Conservation (phyloP, 1,140 invertebrate genomes). For the Sarcophaga bullata region DNA sequence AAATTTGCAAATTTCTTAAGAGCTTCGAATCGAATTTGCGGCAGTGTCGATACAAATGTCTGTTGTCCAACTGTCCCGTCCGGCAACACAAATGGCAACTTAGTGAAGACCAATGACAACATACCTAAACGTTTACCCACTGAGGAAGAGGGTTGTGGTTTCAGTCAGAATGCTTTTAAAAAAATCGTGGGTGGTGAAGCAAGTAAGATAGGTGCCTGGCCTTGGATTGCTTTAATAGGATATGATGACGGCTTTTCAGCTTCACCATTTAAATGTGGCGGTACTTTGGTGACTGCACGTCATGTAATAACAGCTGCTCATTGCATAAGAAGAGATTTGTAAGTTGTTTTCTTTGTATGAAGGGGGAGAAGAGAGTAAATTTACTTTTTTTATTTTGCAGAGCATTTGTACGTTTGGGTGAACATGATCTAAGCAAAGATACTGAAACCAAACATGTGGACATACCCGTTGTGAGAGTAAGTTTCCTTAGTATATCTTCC, state of each 20-base stretch:
- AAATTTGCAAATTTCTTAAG: constrained; percentile 52
- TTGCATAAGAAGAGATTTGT: constrained; percentile 57
- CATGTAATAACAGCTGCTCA: constrained; percentile 62
- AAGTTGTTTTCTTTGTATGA: constrained; percentile 42
- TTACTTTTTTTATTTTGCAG: constrained; percentile 33
- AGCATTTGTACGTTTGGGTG: constrained; percentile 58
- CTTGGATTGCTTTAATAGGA: constrained; percentile 60
- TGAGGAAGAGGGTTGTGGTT: constrained; percentile 62
- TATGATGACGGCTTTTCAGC: constrained; percentile 54
- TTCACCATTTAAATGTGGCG: constrained; percentile 60
- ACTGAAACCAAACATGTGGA: constrained; percentile 56
- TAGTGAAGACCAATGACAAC: constrained; percentile 44
- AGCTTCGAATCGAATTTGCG: constrained; percentile 54
- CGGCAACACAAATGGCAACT: constrained; percentile 7
- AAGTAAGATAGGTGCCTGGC: constrained; percentile 61
- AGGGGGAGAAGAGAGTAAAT: not conserved
- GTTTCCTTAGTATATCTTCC: not conserved
- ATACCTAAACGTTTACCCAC: constrained; percentile 53
- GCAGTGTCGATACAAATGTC: constrained; percentile 46
- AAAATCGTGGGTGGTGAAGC: constrained; percentile 66
- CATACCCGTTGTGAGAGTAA: constrained; percentile 47
- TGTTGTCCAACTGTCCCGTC: constrained; percentile 53
- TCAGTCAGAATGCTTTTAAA: constrained; percentile 54
- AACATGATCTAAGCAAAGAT: constrained; percentile 59
- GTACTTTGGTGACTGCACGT: constrained; percentile 59